Base-by-base conservation (phyloP, 2,888 invertebrate genomes). In the Coelopa pilipes region DNA sequence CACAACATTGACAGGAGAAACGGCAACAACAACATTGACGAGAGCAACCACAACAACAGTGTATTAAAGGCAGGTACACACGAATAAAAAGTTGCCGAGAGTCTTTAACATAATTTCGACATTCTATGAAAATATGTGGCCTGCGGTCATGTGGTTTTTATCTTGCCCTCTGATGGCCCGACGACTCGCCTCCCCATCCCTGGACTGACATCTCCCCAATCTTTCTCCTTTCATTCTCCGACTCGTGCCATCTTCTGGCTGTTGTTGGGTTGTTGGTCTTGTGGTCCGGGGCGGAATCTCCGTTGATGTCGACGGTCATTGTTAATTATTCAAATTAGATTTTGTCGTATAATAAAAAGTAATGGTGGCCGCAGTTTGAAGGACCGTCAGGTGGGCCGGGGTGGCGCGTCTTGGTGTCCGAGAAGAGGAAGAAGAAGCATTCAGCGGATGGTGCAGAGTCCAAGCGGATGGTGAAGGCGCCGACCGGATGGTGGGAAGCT, bases 281-380 rank as follows among this genome's bases (percentile, higher is more conserved):
- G 66, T 19, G 66, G 66, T 66, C 66, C 50, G 21, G 66, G 66
- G 49, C 50, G 49, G 49, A 50, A 66, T 66, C 50, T 62, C 34
- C n/a, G 10, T n/a, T 13, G 24, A 15, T 66, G 50, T 59, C 57
- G 69, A n/a, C 47, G 46, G 69, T 46, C 59, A 59, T 59, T 57
- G 57, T 59, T 69, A 69, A 57, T 69, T 69, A 69, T 69, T 69
- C 69, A 69, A 69, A 69, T 69, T n/a, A 46, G 46, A 57, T 69
- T 69, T 57, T 57, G 21, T 17, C 19, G 46, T 57, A 69, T 59
- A 57, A 57, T 69, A 69, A 69, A 69, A 69, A 69, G 46, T 57
- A 57, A 69, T 59, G 69, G 34, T 34, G 46, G 69, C 17, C 47
- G 45, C 46, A 46, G 46, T 45, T 66, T 66, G 66, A 3, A 21